Base-by-base conservation (phyloP, 2,797 vertebrate genomes). In the Parauchenoglanis ngamensis region DNA sequence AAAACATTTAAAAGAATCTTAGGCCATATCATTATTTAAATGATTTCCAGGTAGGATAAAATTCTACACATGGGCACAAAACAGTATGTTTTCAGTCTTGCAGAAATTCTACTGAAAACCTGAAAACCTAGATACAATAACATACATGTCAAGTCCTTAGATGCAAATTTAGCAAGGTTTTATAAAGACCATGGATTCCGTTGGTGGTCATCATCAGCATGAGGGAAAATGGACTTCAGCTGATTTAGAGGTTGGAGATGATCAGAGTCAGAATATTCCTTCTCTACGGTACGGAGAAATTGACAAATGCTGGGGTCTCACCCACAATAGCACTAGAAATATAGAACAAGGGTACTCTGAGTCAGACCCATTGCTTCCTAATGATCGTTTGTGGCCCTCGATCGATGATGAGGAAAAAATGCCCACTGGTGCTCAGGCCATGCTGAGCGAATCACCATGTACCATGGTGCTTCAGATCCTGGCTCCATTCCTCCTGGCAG, bases 381-480 rank as follows among this genome's bases (percentile, higher is more conserved):
- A 92, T 44, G 93, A 95, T 75, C 90, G 77, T 35, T 91, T 19
- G 82, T 92, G 87, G 90, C 91, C 79, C 89, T 95, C 82, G 88
- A 10, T 85, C 25, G 90, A 90, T 7, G 56, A 91, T 85, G 84
- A 86, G 31, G 86, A 76, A 40, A 61, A 73, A 23, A n/a, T 28
- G 65, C 81, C 7, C 5, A 31, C 8, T 7, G 25, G 49, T 59
- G 35, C 63, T 59, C 94, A 89, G 13, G 95, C 91, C 59, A 92
- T 94, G 35, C 96, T 95, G 0, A 94, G 92, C 68, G 98, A 99
- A 91, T 96, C 98, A 0, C 92, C 95, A 15, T 94, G 96, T 54
- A 92, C 95, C 89, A 97, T 99, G 96, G 94, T 97, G 0, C 75
- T 98, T 89, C 98, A 99, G 91, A 98, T 99, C 88, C 94, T 98